Conservation (phyloP, 2,888 invertebrate genomes). For the Pyralis farinalis region DNA sequence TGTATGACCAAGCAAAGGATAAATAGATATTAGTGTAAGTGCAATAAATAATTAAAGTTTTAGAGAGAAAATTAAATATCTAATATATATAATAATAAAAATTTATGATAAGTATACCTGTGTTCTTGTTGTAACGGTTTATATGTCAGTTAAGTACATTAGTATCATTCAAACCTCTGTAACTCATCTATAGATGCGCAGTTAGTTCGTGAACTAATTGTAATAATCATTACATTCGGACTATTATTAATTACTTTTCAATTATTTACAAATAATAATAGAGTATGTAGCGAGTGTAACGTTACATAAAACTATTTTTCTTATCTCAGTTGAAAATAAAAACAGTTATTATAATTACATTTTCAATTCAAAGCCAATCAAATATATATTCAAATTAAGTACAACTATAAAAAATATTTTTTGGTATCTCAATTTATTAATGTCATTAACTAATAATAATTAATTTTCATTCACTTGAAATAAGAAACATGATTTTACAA, state of each 20-base stretch:
- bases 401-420: too few species aligned
- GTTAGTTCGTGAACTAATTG: slow-evolving; percentile 47
- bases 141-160: too few species aligned
- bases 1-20: too few species aligned
- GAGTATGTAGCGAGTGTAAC: slow-evolving; percentile 4
- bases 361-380: background rate
- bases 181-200: background rate
- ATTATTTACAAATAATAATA: slow-evolving; percentile 37
- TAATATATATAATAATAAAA: too few species aligned
- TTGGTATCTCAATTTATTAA: background rate
- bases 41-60: too few species aligned
- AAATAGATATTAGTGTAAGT: too few species aligned
- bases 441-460: background rate
- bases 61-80: too few species aligned
- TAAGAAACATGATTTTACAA: background rate
- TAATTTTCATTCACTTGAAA: background rate
- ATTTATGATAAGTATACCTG: too few species aligned
- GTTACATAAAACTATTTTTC: background rate
- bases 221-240: slow-evolving; percentile 34
- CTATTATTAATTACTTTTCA: slow-evolving; percentile 31
- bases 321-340: background rate
- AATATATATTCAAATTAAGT: background rate
- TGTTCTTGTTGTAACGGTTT: too few species aligned
- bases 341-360: too few species aligned
- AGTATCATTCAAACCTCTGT: too few species aligned